Evolutionary conservation across 2,888 invertebrate species (phyloP).

Genomic region (Mimumesa dahlbomi): DNA sequence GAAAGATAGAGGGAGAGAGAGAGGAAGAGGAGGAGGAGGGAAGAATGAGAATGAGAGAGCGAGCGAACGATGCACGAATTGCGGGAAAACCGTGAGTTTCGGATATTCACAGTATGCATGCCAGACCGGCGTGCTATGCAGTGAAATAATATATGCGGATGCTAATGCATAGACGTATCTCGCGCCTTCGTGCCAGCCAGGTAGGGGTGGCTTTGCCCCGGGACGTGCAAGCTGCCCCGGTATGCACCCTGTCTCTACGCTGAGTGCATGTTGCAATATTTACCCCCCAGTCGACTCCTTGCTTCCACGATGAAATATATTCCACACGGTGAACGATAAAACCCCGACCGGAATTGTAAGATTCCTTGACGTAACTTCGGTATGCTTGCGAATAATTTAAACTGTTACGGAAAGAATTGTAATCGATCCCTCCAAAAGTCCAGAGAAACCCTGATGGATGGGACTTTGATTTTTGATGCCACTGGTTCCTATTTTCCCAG

Average conservation of each 20-base stretch:
- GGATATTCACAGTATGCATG: constrained; percentile 60
- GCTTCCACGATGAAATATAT: constrained; percentile 20
- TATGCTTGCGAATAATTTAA: constrained; percentile 37
- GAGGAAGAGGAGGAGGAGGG: too few species aligned
- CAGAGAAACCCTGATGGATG: too few species aligned
- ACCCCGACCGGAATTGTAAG: constrained; percentile 46
- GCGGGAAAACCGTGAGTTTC: constrained; percentile 52
- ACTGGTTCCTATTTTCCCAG: too few species aligned
- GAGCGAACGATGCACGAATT: constrained; percentile 58
- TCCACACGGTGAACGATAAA: constrained; percentile 39
- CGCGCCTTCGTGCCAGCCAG: constrained; percentile 35
- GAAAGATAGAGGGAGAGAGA: too few species aligned
- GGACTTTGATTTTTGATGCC: too few species aligned
- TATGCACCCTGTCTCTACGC: constrained; percentile 70
- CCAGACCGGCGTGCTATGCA: constrained; percentile 55
- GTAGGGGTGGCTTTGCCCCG: constrained; percentile 36
- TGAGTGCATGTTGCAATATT: constrained; percentile 79
- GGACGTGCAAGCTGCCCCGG: constrained; percentile 47
- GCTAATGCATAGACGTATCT: constrained; percentile 74
- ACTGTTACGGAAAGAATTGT: too few species aligned
- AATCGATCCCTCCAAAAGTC: too few species aligned
- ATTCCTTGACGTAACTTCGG: constrained; percentile 51
- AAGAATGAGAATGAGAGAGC: too few species aligned
- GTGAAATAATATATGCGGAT: constrained; percentile 76
- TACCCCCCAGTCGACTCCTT: constrained; percentile 58